Conservation (phyloP, 2,888 invertebrate genomes). For the Trachelus tabidus region DNA sequence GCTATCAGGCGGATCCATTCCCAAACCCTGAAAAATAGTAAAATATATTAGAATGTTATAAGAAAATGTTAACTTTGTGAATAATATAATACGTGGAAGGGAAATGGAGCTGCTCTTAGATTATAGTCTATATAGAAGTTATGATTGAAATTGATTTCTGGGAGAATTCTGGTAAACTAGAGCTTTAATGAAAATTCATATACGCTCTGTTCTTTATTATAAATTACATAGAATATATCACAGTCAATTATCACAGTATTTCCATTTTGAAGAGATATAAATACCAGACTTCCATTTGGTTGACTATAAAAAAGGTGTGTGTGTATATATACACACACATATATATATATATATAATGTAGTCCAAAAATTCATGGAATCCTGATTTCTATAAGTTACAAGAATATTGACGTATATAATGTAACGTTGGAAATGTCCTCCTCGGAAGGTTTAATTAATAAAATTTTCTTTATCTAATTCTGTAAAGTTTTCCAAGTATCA, state of each 20-base stretch:
- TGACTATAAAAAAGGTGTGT: background rate
- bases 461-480: background rate
- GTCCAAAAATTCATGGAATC: background rate
- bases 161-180: background rate
- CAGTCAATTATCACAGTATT: background rate
- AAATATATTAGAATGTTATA: background rate
- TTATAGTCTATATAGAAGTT: background rate
- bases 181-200: background rate
- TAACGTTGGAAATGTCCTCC: background rate
- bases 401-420: background rate
- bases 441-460: background rate
- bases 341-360: background rate
- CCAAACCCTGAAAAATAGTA: slow-evolving; percentile 56
- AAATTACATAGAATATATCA: background rate
- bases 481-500: background rate
- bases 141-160: background rate
- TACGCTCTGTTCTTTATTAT: background rate
- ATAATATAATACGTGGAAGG: background rate
- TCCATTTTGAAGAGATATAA: background rate
- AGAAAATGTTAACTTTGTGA: background rate
- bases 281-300: background rate
- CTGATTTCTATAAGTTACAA: background rate
- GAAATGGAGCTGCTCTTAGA: background rate
- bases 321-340: background rate
- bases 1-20: slow-evolving; percentile 47